These are phyloP conservation scores for Henricia sp. DNA, from an alignment of 53 echinoderm and acorn worm species.

Conservation along the genomic window DNA sequence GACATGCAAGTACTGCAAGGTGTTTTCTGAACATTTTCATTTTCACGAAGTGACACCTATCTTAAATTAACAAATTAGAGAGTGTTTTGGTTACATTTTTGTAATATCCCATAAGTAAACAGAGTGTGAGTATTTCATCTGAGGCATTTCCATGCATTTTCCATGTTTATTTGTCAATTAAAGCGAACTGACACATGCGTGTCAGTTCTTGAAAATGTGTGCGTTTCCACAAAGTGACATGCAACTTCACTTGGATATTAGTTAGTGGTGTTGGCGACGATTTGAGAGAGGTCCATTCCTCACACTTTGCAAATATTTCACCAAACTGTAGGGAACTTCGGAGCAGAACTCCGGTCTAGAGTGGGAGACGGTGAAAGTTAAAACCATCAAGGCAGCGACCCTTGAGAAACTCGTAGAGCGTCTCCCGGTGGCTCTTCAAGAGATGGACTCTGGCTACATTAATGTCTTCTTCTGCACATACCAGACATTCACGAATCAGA, in stretches of 20 bases:
- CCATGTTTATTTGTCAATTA: too few relatives aligned
- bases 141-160: too few relatives aligned
- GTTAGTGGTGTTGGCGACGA: not conserved
- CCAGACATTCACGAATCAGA: conserved; percentile 84
- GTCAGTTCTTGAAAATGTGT: too few relatives aligned
- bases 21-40: too few relatives aligned
- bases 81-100: too few relatives aligned
- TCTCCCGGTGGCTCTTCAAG: conserved; percentile 79
- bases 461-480: conserved; percentile 95
- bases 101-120: too few relatives aligned
- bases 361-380: conserved; percentile 77
- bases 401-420: conserved; percentile 78
- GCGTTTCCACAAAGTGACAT: too few relatives aligned
- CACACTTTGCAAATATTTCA: not conserved
- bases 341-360: conserved; percentile 74
- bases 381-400: conserved; percentile 85
- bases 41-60: too few relatives aligned
- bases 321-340: conserved; percentile 35
- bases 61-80: too few relatives aligned
- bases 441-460: conserved; percentile 93
- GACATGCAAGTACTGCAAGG: too few relatives aligned
- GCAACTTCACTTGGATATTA: not conserved
- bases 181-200: too few relatives aligned
- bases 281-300: not conserved
- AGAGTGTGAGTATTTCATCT: too few relatives aligned